Percentiles rank a stretch among this genome's conserved stretches.
Conservation (phyloP, 2,113 vertebrate genomes). For the Mus musculus region GRCm39 chr8:107436501-107437000, state of each 20-base stretch:
- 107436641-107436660: not conserved
- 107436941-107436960: slow-evolving; percentile 70
- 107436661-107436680: not conserved
- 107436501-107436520: not conserved
- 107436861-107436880: slow-evolving; percentile 66
- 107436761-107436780: slow-evolving; percentile 60
- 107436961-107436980: slow-evolving; percentile 66
- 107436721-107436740: not conserved
- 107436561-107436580: not conserved
- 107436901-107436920: slow-evolving; percentile 61
- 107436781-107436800: slow-evolving; percentile 51
- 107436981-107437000: slow-evolving; percentile 59
- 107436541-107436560: not conserved
- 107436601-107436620: slow-evolving; percentile 34
- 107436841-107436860: slow-evolving; percentile 57
- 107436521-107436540: not conserved
- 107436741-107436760: not conserved
- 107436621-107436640: not conserved
- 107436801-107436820: slow-evolving; percentile 42
- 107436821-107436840: slow-evolving; percentile 63
- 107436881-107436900: slow-evolving; percentile 57
- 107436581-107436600: slow-evolving; percentile 39
- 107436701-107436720: not conserved
- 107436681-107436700: not conserved
- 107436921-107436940: slow-evolving; percentile 70